Evolutionary conservation across 2,113 vertebrate genomes (phyloP), one percentile per base, ranked within the genome.

Genomic region (Turdus rufiventris): DNA sequence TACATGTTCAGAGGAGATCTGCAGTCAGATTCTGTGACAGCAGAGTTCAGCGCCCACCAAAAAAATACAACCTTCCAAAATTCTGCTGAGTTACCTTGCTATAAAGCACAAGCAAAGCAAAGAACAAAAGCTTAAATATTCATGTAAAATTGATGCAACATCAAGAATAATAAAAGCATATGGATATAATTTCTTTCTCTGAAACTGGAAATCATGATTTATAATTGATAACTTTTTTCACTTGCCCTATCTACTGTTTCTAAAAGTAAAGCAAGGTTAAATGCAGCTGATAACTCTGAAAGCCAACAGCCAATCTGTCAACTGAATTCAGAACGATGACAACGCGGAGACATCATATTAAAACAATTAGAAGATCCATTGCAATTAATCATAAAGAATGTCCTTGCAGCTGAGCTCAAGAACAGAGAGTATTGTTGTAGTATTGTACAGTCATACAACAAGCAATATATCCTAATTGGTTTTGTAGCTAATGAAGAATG

Each of bases 401-500:
- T 75, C 62, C 18, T 71, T 82, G 13, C 58, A 85, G 76, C 48
- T 78, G 54, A 94, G 54, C 80, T 83, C 43, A 53, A 21, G 40
- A 86, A 67, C 47, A 38, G 28, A 54, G 61, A 60, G 13, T 18
- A 36, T 36, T 13, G 29, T n/a, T 13, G 26, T 33, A 45, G 53
- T 36, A 66, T 66, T 63, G 21, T 85, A 63, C 81, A 93, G 77
- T 60, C 76, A 61, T 82, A 57, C 33, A 80, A 42, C 60, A 88
- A 86, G 63, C 60, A 67, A 68, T 71, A 77, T 34, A 72, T 56
- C n/a, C 48, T 96, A 88, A 93, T 43, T 74, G 63, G 71, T 51
- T 91, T 91, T 77, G 25, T n/a, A 61, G 57, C 84, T 96, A 97
- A 96, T 72, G 80, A 94, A 83, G 72, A 91, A 75, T 83, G 94